Conservation (phyloP, 30 jellyfish, hydroid and myxozoan genomes). For the Nemopilema nomurai region DNA sequence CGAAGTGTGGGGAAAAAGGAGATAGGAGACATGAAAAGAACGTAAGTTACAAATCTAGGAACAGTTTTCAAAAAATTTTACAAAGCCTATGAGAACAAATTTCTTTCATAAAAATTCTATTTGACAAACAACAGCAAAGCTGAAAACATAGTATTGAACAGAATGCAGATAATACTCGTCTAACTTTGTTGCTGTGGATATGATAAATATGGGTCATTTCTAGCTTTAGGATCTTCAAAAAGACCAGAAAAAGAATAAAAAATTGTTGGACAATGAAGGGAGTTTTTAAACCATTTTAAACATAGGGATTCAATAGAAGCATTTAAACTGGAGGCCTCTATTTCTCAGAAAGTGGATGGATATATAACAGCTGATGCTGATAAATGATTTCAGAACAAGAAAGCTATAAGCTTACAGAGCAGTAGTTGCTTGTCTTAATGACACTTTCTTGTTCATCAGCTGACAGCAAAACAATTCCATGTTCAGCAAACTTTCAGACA, state of each 20-base stretch:
- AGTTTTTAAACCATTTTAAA: no score
- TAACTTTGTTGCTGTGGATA: neutral
- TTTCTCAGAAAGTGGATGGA: neutral
- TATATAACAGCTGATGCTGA: neutral
- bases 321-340: neutral
- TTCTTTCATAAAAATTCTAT: neutral
- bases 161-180: neutral
- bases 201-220: neutral
- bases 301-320: neutral
- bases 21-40: neutral
- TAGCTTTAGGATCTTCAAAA: no score
- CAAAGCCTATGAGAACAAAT: neutral
- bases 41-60: neutral
- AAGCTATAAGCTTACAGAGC: neutral
- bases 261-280: no score
- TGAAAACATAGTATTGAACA: neutral
- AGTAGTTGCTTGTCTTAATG: neutral
- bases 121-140: neutral
- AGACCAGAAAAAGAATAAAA: neutral
- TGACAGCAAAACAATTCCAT: neutral
- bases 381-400: neutral
- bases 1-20: neutral
- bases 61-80: neutral
- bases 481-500: neutral
- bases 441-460: neutral